Evolutionary conservation across 2,113 vertebrate genomes (phyloP), one percentile per base, ranked within the genome.

Genomic region (Prunella himalayana): DNA sequence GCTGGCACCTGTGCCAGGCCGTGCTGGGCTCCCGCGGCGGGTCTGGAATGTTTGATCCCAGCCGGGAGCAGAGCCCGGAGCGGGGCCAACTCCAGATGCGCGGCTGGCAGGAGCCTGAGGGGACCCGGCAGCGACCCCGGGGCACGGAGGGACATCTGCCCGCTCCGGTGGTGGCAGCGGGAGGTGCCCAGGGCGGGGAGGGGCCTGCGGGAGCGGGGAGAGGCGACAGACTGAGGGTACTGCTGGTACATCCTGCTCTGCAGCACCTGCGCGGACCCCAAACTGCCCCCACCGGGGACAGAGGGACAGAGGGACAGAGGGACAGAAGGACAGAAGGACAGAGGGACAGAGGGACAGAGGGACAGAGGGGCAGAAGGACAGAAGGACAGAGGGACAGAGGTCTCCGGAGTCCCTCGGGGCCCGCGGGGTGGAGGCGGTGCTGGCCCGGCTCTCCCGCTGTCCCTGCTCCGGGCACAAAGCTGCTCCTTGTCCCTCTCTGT

Each of bases 251-350:
- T n/a, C 37, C 61, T 30, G 37, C 24, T 56, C 56, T 27, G 15
- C 82, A 22, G 22, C 3, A 2, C 30, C 23, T 42, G 56, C 44
- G 0, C 0, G 8, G 50, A 23, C 2, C 37, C 66, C 12, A 14
- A 27, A 75, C 2, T 5, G 15, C 15, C 42, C 6, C 21, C 4
- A 0, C 12, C 2, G 1, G 8, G 35, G 60, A 11, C 3, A 5
- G 13, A 39, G 42, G 27, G 37, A 37, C 37, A 42, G 13, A 13
- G 42, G 42, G 42, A 42, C 42, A 42, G 15, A 7, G 42, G 42
- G 42, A 42, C 42, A 42, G 15, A 7, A 16, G 42, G 41, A 42
- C 41, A 14, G 12, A 14, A 14, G 41, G 41, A 42, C 41, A 42
- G 12, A 42, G 41, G 41, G 41, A 42, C 41, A 42, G 12, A 42